A percentile compares a stretch with the other conserved stretches of the same genome.
Evolutionary conservation across 2,888 invertebrate species (phyloP).

Genomic region (Hypomecis atomaria): DNA sequence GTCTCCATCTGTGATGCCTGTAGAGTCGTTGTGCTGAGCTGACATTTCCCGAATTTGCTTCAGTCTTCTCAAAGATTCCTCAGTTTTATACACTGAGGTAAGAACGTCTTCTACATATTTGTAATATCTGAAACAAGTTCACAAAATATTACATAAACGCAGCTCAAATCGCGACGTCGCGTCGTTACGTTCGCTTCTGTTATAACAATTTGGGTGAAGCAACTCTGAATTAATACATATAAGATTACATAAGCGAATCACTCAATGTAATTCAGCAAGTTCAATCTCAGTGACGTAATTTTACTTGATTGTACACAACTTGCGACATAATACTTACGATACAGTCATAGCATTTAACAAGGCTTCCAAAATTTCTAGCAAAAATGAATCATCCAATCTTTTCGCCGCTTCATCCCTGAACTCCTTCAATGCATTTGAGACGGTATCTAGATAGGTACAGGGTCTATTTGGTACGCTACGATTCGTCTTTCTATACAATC

Average conservation of each 20-base stretch:
- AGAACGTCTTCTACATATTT: constrained; percentile 93
- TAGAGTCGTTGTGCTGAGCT: constrained; percentile 75
- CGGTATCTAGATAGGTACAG: constrained; percentile 90
- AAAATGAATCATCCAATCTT: constrained; percentile 66
- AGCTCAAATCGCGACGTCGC: not conserved
- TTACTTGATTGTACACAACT: not conserved
- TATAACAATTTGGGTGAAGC: not conserved
- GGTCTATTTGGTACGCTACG: constrained; percentile 92
- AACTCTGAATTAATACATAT: not conserved
- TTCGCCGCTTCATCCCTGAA: constrained; percentile 81
- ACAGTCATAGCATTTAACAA: constrained; percentile 81
- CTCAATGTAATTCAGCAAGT: not conserved
- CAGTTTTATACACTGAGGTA: constrained; percentile 97
- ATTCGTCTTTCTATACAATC: constrained; percentile 96
- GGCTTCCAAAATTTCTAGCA: constrained; percentile 64
- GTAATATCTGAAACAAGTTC: constrained; percentile 83
- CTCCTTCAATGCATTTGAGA: constrained; percentile 85
- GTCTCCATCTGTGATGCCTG: constrained; percentile 93
- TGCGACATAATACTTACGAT: constrained; percentile 75
- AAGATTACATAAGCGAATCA: not conserved
- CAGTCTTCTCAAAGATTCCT: constrained; percentile 95
- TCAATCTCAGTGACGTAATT: not conserved
- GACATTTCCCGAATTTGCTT: constrained; percentile 91
- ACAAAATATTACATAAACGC: not conserved
- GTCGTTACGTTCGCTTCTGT: not conserved